Evolutionary conservation across 2,888 invertebrate species (phyloP), one percentile per base, ranked within the genome.

Genomic region (Willowsia nigromaculata): DNA sequence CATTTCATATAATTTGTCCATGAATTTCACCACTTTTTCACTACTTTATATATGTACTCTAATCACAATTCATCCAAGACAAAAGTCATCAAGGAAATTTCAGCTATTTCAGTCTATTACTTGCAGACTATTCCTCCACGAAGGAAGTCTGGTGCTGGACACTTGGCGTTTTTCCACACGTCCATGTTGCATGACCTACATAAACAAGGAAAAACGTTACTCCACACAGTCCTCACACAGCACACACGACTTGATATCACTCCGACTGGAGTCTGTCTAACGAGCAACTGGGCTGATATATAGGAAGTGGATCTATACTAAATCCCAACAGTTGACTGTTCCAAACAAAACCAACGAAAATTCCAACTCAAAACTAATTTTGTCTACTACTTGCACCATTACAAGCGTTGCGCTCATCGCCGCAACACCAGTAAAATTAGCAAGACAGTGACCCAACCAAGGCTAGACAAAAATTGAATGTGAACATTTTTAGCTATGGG

Each of bases 371-470:
- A 62, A 30, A 62, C 13, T 18, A 37, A 6, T 56, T 33, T 53
- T 37, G 37, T 37, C 22, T 56, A 56, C 37, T 37, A 0, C 78
- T 81, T 81, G 81, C 81, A 62, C 62, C 81, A 81, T 81, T 81
- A 50, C 53, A 40, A 71, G 87, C 56, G 81, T 87, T 87, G 81
- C 81, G 81, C 18, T 68, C 33, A 22, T 18, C 53, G 80, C 71
- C 56, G 71, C 87, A 87, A 81, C 87, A 81, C 81, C 22, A 71
- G 76, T 85, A 56, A 85, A 76, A 56, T 76, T 56, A 62, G 85
- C 85, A 85, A 85, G 76, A 76, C 85, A 86, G 56, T 80, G 71
- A 56, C 87, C 87, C 65, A 86, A 68, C 87, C 87, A 81, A 87
- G 87, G 87, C 87, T 87, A 87, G 87, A 80, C 87, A 25, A 71